Conservation (phyloP, 2,797 vertebrate genomes). For the Crax fasciolata region DNA sequence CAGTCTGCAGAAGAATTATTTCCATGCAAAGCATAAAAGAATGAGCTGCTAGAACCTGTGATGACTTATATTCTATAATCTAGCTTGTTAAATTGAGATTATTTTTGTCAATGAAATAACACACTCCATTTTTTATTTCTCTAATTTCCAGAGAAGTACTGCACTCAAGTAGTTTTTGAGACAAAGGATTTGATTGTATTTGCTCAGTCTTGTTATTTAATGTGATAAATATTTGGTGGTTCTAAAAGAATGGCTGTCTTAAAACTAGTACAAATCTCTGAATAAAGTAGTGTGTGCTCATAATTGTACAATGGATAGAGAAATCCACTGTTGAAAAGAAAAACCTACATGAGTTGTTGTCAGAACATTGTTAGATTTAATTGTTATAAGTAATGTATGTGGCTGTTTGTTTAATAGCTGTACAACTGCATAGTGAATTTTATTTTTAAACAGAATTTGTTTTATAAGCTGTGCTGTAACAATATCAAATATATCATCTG, state of each 20-base stretch:
- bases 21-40: not conserved
- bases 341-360: not conserved
- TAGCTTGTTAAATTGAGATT: accelerated
- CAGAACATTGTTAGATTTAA: not conserved
- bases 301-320: not conserved
- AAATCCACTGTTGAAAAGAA: not conserved
- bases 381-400: not conserved
- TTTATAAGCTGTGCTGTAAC: constrained; percentile 61
- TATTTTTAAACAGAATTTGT: constrained; percentile 30
- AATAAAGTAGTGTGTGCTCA: not conserved
- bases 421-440: not conserved
- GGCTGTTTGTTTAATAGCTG: constrained; percentile 13
- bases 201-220: not conserved
- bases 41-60: not conserved
- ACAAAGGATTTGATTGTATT: not conserved
- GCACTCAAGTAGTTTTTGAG: not conserved
- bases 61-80: not conserved
- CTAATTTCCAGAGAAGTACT: not conserved
- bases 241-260: not conserved
- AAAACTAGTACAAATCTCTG: not conserved
- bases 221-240: not conserved
- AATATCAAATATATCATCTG: constrained; percentile 58
- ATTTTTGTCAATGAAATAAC: not conserved
- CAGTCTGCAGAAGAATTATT: not conserved
- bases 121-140: not conserved